Evolutionary conservation across 2,113 vertebrate genomes (phyloP).

Genomic region (Phylloscopus trochiloides): DNA sequence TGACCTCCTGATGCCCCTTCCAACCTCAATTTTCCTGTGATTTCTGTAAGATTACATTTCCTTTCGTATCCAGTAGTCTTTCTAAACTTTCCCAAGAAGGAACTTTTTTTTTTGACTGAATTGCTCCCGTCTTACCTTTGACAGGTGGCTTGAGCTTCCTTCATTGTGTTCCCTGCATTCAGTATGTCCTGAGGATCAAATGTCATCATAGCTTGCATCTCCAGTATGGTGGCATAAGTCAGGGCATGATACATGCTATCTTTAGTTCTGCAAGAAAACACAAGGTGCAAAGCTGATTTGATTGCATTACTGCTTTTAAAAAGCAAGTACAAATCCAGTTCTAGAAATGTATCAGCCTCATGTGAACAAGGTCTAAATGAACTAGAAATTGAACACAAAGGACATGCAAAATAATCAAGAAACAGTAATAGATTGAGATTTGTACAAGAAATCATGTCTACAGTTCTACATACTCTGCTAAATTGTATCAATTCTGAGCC

Average conservation of each 20-base stretch:
- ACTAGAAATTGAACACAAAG: not conserved
- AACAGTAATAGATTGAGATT: not conserved
- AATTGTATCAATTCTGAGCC: not conserved
- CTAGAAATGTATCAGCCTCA: not conserved
- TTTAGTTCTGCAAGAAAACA: constrained; percentile 80
- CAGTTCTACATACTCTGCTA: not conserved
- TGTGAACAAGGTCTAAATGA: not conserved
- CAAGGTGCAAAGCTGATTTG: not conserved
- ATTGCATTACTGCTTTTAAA: not conserved
- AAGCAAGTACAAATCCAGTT: not conserved
- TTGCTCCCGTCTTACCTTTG: constrained; percentile 78
- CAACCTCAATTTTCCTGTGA: not conserved
- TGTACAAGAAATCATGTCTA: not conserved
- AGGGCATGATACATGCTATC: constrained; percentile 97
- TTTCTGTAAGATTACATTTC: not conserved
- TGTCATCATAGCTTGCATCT: constrained; percentile 99
- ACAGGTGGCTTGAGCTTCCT: constrained; percentile 90
- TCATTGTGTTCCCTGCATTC: constrained; percentile 91
- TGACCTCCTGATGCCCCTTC: not conserved
- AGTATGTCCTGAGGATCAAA: constrained; percentile 93
- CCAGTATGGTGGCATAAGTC: constrained; percentile 93
- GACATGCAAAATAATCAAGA: not conserved
- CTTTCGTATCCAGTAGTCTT: not conserved
- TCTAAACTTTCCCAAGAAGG: not conserved
- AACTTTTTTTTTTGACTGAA: not conserved